Evolutionary conservation across 2,797 vertebrate genomes (phyloP).

Genomic region (Microhierax caerulescens): DNA sequence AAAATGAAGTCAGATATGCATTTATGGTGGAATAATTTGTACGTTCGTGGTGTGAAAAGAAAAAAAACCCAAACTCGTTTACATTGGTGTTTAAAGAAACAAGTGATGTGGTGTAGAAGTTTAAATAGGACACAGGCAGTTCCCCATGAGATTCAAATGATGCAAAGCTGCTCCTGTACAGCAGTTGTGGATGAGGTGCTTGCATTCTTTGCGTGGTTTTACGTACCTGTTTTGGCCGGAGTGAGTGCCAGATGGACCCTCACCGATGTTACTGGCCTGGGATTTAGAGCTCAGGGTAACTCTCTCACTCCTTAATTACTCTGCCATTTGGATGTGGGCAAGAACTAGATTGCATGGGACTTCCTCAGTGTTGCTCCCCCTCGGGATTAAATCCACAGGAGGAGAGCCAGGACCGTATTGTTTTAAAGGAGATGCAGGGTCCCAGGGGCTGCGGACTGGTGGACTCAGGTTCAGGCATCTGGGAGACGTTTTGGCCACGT

Average conservation of each 20-base stretch:
- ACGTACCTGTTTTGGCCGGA: background rate
- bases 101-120: too few relatives aligned
- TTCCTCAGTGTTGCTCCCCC: background rate
- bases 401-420: fast-evolving
- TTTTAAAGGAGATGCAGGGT: background rate
- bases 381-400: background rate
- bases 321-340: fast-evolving
- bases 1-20: fast-evolving
- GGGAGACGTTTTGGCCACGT: fast-evolving
- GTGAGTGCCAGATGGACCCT: background rate
- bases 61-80: background rate
- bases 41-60: background rate
- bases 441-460: background rate
- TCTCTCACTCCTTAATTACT: fast-evolving
- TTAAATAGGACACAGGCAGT: fast-evolving
- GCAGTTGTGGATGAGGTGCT: background rate
- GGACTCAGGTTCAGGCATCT: background rate
- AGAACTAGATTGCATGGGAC: fast-evolving
- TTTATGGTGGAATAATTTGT: background rate
- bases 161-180: background rate
- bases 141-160: fast-evolving
- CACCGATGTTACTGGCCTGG: fast-evolving
- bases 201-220: fast-evolving
- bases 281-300: fast-evolving
- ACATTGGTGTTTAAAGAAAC: background rate